Conservation (phyloP, 2,113 vertebrate genomes). For the Myanophis thanlyinensis region DNA sequence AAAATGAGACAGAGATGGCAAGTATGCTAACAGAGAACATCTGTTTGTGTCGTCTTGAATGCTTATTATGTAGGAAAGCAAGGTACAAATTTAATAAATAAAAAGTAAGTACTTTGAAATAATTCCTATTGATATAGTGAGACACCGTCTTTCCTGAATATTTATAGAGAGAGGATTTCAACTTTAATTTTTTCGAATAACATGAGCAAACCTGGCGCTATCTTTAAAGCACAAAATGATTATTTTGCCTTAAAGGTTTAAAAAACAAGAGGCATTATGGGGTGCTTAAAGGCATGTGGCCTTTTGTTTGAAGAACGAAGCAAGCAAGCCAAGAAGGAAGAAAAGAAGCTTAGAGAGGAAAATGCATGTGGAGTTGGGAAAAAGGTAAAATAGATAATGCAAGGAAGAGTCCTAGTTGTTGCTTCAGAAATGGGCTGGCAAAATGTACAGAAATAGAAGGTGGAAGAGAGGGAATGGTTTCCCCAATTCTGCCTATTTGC, state of each 20-base stretch:
- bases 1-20: not conserved
- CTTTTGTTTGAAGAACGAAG: not conserved
- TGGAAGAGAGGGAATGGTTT: not conserved
- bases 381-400: not conserved
- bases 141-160: not conserved
- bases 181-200: not conserved
- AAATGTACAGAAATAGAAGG: not conserved
- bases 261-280: not conserved
- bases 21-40: not conserved
- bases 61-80: not conserved
- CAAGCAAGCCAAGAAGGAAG: not conserved
- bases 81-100: not conserved
- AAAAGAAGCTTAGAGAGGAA: not conserved
- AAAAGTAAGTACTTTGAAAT: not conserved
- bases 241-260: not conserved
- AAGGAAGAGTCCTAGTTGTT: not conserved
- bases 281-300: not conserved
- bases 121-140: not conserved
- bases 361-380: not conserved
- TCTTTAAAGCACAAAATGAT: not conserved
- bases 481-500: not conserved
- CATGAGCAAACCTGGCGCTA: not conserved
- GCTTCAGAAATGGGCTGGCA: not conserved
- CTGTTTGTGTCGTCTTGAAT: not conserved
- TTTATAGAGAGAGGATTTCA: not conserved